Evolutionary conservation across 2,888 invertebrate species (phyloP), one percentile per base, ranked within the genome.

Genomic region (Drosophila nr. perissopoda): DNA sequence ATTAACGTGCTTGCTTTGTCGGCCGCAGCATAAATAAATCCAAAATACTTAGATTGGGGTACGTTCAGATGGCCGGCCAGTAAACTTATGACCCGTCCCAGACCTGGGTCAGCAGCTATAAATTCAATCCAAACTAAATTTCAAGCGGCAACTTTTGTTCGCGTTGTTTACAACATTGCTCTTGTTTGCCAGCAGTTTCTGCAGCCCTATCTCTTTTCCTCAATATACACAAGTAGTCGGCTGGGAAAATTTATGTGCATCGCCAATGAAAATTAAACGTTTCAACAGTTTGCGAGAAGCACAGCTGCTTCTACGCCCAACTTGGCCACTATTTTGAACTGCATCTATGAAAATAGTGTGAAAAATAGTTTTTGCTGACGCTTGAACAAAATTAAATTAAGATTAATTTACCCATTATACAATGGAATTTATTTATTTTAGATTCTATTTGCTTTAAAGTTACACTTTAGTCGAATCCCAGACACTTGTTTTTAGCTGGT

Each of bases 1-100:
- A 86, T 87, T 84, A 84, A 84, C 88, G 85, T 82, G 77, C 76
- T 87, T 89, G 90, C 78, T 87, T 87, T 84, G 25, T 70, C 27
- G 82, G 76, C 70, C 75, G 69, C 75, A 67, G 61, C 76, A 56
- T 54, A 83, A 87, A 87, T 80, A 72, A 83, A 87, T 69, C 82
- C 69, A 64, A 70, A 82, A 70, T 71, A 59, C 80, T 71, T 53
- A 57, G 49, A 68, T 65, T 66, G 62, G 65, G 72, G 67, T 51
- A 48, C 63, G 54, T 36, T 56, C 45, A 58, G 57, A 36, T 51
- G 40, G 40, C 73, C 51, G 45, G 29, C 45, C 63, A 64, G 42
- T 68, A 31, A 76, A 58, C 77, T 57, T 62, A 51, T 45, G 29
- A 54, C 52, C 61, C 61, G 31, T 51, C 42, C 48, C 38, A 38